Percentiles rank a stretch among this genome's conserved stretches.
Evolutionary conservation across 2,888 invertebrate species (phyloP).

Genomic region (Tachystola acroxantha): DNA sequence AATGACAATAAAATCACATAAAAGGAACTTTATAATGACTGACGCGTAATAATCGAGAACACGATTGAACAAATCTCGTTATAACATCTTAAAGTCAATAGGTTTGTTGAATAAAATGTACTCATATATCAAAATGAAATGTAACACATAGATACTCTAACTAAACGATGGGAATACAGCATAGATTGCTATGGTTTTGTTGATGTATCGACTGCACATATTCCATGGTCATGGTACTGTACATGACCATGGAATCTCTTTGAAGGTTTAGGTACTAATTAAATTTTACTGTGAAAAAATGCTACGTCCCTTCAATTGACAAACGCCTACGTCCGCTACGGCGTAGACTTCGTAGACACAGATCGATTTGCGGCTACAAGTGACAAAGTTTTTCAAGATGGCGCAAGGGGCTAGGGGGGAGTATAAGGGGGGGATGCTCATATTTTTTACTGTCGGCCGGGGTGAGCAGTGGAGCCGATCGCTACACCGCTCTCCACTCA

Average conservation of each 20-base stretch:
- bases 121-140: no score
- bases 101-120: no score
- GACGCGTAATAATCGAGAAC: slow-evolving; percentile 4
- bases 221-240: no score
- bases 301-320: not conserved
- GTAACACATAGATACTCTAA: no score
- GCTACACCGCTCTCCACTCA: slow-evolving; percentile 74
- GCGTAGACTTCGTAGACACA: slow-evolving; percentile 61
- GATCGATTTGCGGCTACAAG: slow-evolving; percentile 74
- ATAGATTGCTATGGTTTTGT: no score
- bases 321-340: slow-evolving; percentile 28
- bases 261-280: no score
- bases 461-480: slow-evolving; percentile 76
- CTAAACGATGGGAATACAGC: no score
- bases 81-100: not conserved
- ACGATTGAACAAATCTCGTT: not conserved
- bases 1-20: slow-evolving; percentile 69
- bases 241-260: no score
- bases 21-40: slow-evolving; percentile 50
- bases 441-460: slow-evolving; percentile 77
- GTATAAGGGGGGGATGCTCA: slow-evolving; percentile 59
- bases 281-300: no score
- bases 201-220: no score
- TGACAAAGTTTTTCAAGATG: slow-evolving; percentile 77
- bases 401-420: slow-evolving; percentile 38